phyloP scores from a whole-genome alignment of 2,113 vertebrate species.

The Megaceryle maxima region DNA sequence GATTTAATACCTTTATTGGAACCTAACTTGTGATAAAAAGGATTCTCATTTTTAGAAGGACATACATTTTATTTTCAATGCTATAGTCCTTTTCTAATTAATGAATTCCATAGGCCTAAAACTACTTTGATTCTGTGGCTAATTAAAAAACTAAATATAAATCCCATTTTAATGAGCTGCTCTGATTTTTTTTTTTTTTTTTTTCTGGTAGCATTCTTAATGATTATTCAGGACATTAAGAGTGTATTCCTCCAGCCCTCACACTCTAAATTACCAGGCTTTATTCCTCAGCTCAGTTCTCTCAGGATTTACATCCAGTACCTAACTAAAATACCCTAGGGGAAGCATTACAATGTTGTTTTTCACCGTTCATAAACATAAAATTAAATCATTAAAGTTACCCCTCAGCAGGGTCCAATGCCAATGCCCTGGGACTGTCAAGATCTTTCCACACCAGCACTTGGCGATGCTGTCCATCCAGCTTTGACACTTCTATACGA shows the following conservation, averaged over 20 bases:
- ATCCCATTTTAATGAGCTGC: slow-evolving; percentile 23
- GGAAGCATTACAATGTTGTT: neutral
- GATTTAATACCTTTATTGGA: neutral
- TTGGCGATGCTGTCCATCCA: slow-evolving; percentile 93
- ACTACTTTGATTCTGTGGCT: slow-evolving; percentile 25
- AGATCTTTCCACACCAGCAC: slow-evolving; percentile 97
- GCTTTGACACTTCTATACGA: slow-evolving; percentile 93
- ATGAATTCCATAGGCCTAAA: slow-evolving; percentile 35
- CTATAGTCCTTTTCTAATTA: neutral
- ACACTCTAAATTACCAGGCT: neutral
- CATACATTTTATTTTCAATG: neutral
- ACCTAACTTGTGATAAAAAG: neutral
- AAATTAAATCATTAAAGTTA: slow-evolving; percentile 58
- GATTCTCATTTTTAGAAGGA: neutral
- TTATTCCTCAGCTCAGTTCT: slow-evolving; percentile 17
- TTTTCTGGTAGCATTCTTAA: neutral
- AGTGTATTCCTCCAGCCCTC: neutral
- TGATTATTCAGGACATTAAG: slow-evolving; percentile 41
- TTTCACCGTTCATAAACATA: neutral
- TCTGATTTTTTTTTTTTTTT: neutral
- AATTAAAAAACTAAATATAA: slow-evolving; percentile 58
- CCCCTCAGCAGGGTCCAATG: slow-evolving; percentile 93
- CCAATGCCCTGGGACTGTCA: slow-evolving; percentile 92
- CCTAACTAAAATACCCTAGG: neutral
- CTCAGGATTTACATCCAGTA: neutral